A percentile compares a stretch with the other conserved stretches of the same genome.
These are phyloP conservation scores for Trialeurodes vaporariorum DNA, from an alignment of 1,140 invertebrate genomes.

Conservation along the genomic window DNA sequence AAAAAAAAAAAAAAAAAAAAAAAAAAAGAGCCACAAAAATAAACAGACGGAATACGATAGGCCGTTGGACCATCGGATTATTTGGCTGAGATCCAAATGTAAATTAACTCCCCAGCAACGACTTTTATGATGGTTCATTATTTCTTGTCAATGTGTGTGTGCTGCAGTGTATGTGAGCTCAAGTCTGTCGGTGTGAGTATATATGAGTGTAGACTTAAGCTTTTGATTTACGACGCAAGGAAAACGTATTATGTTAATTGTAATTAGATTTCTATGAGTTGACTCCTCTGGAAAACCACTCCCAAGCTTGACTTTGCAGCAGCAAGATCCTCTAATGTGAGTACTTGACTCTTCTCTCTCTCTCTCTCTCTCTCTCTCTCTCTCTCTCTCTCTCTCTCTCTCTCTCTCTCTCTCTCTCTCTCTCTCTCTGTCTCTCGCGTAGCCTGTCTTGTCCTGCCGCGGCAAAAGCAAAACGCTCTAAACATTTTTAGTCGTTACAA, in stretches of 20 bases:
- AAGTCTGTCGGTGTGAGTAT: background rate
- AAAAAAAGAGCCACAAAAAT: background rate
- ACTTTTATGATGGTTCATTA: no score
- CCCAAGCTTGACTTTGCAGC: no score
- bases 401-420: no score
- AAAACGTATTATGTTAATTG: conserved; percentile 1
- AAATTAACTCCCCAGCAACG: background rate
- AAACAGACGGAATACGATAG: background rate
- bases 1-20: background rate
- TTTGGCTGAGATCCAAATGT: background rate
- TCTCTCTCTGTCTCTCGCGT: no score
- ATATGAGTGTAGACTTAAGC: background rate
- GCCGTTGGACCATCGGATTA: background rate
- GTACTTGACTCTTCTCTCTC: no score
- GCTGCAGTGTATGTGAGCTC: background rate
- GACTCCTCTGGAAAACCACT: background rate
- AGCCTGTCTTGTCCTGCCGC: no score
- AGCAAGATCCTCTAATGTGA: no score
- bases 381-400: no score
- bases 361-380: no score
- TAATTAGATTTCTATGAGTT: background rate
- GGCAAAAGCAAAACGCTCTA: no score
- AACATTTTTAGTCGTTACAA: no score
- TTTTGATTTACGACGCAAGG: background rate
- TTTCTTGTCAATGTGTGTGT: no score